Percentiles rank a stretch among this genome's conserved stretches.
phyloP scores from a whole-genome alignment of 1,140 invertebrate species.

The Neodiprion lecontei region DNA sequence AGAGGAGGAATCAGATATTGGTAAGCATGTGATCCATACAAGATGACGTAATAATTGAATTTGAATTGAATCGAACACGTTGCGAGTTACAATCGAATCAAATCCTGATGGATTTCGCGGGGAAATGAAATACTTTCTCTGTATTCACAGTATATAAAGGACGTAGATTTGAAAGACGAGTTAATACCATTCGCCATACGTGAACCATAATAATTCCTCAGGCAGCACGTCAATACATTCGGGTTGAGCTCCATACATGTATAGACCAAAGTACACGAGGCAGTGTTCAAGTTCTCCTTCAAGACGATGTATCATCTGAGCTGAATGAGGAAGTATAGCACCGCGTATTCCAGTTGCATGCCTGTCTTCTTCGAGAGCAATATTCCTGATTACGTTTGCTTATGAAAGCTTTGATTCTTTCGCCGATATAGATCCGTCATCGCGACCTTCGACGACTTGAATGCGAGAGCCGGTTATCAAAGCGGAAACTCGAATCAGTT shows the following conservation, averaged over 20 bases:
- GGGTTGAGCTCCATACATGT: background rate
- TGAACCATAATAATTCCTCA: background rate
- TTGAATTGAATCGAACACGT: constrained; percentile 1
- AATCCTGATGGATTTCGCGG: background rate
- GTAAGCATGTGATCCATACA: background rate
- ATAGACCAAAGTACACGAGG: background rate
- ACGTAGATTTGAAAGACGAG: background rate
- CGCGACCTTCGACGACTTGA: constrained; percentile 13
- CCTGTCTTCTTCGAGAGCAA: constrained; percentile 12
- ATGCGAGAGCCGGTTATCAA: constrained; percentile 8
- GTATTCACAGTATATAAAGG: background rate
- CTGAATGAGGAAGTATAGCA: background rate
- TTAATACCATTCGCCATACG: background rate
- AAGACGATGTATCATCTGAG: constrained; percentile 4
- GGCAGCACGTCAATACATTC: background rate
- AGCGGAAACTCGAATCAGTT: constrained; percentile 32
- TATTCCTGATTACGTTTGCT: constrained; percentile 23
- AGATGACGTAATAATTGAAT: background rate
- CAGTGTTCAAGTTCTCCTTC: background rate
- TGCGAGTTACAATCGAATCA: background rate
- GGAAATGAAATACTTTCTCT: background rate
- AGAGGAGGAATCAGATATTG: background rate
- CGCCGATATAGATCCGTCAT: constrained; percentile 14
- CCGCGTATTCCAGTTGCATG: background rate
- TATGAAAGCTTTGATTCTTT: constrained; percentile 35